phyloP scores from a whole-genome alignment of 2,888 invertebrate species.

The Tinea semifulvella region DNA sequence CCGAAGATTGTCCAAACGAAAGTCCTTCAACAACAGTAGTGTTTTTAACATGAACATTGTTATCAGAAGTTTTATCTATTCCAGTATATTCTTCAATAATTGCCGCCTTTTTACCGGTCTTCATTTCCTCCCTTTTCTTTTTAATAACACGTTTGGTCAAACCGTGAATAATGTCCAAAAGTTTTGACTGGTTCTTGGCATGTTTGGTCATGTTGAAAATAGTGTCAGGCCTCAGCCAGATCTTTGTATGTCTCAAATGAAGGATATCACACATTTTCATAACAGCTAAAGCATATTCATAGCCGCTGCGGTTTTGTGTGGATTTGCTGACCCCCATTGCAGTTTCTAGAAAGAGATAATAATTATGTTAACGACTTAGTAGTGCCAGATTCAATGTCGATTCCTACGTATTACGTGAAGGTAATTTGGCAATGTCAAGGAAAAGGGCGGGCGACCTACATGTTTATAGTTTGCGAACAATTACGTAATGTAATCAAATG shows the following conservation, averaged over 20 bases:
- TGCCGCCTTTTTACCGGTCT: constrained; percentile 66
- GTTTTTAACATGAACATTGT: constrained; percentile 28
- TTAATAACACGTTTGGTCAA: constrained; percentile 74
- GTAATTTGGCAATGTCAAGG: constrained; percentile 23
- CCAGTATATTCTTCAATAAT: constrained; percentile 32
- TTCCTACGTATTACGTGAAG: no score
- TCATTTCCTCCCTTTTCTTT: constrained; percentile 79
- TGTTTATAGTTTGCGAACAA: constrained; percentile 28
- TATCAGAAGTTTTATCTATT: constrained; percentile 22
- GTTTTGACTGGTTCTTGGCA: constrained; percentile 76
- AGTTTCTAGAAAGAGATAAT: constrained; percentile 67
- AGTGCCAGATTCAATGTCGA: no score
- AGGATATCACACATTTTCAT: constrained; percentile 92
- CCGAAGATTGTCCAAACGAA: constrained; percentile 76
- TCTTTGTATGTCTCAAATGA: constrained; percentile 81
- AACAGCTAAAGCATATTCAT: constrained; percentile 87
- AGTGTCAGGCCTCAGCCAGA: constrained; percentile 81
- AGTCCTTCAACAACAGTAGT: constrained; percentile 69
- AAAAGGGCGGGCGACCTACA: constrained; percentile 36
- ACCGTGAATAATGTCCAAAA: constrained; percentile 80
- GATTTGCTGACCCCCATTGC: constrained; percentile 89
- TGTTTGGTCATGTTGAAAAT: constrained; percentile 80
- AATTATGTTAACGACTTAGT: not conserved
- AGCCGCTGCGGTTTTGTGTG: constrained; percentile 83
- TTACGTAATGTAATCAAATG: constrained; percentile 39